A percentile compares a stretch with the other conserved stretches of the same genome.
Evolutionary conservation across 2,113 vertebrate species (phyloP).

Genomic region (Deroptyus accipitrinus): DNA sequence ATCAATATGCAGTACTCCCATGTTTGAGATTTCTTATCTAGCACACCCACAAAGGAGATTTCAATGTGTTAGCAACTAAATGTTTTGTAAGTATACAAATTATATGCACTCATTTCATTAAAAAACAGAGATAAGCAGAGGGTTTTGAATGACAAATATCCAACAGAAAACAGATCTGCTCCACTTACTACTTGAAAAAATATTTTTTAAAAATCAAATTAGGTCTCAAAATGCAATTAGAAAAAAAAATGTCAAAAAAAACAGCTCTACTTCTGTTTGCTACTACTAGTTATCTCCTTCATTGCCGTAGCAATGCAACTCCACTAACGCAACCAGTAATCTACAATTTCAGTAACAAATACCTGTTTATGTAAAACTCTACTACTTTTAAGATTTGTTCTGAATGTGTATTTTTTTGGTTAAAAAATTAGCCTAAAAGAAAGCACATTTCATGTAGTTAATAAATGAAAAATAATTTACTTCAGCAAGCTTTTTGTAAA

Average conservation of each 20-base stretch:
- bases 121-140: not conserved
- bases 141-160: not conserved
- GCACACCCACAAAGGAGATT: not conserved
- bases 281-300: not conserved
- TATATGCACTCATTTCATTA: not conserved
- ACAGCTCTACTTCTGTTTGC: not conserved
- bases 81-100: not conserved
- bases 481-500: constrained; percentile 10
- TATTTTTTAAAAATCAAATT: not conserved
- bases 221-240: not conserved
- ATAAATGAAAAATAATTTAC: not conserved
- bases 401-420: not conserved
- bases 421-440: constrained; percentile 46
- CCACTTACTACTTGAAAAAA: not conserved
- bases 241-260: not conserved
- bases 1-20: not conserved
- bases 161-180: not conserved
- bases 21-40: not conserved
- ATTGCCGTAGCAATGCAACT: not conserved
- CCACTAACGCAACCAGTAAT: not conserved
- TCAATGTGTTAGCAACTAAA: not conserved
- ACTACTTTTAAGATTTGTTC: constrained; percentile 12
- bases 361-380: not conserved
- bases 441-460: constrained; percentile 1
- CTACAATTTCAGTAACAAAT: not conserved